These are phyloP conservation scores for Parasteatoda tepidariorum DNA, from an alignment of 1,140 invertebrate species.

Conservation along the genomic window DNA sequence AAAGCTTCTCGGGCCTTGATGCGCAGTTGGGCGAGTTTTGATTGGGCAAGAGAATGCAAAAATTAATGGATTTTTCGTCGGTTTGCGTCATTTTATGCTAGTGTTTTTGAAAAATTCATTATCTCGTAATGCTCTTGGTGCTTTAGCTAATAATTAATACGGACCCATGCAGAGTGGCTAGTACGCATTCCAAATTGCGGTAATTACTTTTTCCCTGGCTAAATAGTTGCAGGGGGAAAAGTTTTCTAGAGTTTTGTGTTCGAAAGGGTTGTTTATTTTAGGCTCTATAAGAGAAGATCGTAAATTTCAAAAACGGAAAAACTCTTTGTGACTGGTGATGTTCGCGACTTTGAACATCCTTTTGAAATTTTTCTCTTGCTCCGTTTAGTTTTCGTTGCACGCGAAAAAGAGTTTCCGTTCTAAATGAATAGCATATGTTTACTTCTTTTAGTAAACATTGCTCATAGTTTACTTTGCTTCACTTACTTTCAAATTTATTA, in stretches of 20 bases:
- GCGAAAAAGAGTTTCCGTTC: slow-evolving; percentile 25
- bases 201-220: slow-evolving; percentile 56
- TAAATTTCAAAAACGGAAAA: slow-evolving; percentile 55
- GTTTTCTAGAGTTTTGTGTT: slow-evolving; percentile 46
- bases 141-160: slow-evolving; percentile 59
- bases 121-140: slow-evolving; percentile 48
- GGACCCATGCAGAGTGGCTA: slow-evolving; percentile 35
- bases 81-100: slow-evolving; percentile 58
- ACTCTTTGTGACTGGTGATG: slow-evolving; percentile 39
- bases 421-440: slow-evolving; percentile 42
- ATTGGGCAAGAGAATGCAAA: slow-evolving; percentile 57
- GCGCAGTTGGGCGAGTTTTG: slow-evolving; percentile 45
- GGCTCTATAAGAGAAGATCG: slow-evolving; percentile 42
- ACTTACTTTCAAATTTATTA: too few relatives aligned
- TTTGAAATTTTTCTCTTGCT: slow-evolving; percentile 30
- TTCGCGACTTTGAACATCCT: slow-evolving; percentile 10
- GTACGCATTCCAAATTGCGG: slow-evolving; percentile 46
- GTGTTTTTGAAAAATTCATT: slow-evolving; percentile 60
- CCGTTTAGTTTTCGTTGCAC: slow-evolving; percentile 25
- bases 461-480: slow-evolving; percentile 1
- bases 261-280: slow-evolving; percentile 47
- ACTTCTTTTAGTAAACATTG: slow-evolving; percentile 41
- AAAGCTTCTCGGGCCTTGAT: slow-evolving; percentile 1
- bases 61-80: slow-evolving; percentile 58
- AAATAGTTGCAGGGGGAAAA: slow-evolving; percentile 54